phyloP scores from a whole-genome alignment of 2,888 invertebrate genomes.

The Erpobdella octoculata region DNA sequence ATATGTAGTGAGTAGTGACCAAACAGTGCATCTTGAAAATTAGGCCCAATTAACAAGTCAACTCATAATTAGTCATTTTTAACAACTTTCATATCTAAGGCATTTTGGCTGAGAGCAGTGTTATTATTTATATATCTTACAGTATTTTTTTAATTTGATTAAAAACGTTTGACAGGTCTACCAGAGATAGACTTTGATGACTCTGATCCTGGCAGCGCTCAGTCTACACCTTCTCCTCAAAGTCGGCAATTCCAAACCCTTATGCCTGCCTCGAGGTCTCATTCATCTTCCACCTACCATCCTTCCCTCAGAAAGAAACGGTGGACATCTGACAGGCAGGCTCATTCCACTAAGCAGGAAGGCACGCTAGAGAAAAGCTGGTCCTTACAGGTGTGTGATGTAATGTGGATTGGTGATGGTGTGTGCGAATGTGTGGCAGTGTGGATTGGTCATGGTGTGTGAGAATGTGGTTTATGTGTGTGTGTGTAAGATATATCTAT shows the following conservation, averaged over 20 bases:
- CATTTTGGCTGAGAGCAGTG: no score
- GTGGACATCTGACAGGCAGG: conserved; percentile 36
- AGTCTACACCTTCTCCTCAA: conserved; percentile 40
- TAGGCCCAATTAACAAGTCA: no score
- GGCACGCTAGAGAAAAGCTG: conserved; percentile 54
- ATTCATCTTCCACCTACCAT: conserved; percentile 51
- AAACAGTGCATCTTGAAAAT: no score
- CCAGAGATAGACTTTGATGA: conserved; percentile 44
- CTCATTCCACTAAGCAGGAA: conserved; percentile 37
- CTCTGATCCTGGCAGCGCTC: conserved; percentile 46
- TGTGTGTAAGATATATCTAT: no score
- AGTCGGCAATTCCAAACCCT: conserved; percentile 32
- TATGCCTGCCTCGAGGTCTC: conserved; percentile 32
- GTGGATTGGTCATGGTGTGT: no score
- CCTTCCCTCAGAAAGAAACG: conserved; percentile 55
- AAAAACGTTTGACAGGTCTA: no score
- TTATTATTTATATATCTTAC: no score
- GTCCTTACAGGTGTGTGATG: conserved; percentile 40
- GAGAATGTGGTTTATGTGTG: no score
- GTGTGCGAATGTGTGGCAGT: not conserved
- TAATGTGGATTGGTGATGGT: not conserved
- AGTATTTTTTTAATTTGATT: no score
- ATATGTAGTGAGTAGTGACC: no score
- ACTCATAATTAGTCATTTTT: no score
- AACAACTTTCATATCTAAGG: no score